Conservation (phyloP, 1,140 invertebrate species). For the Drosophila asahinai region DNA sequence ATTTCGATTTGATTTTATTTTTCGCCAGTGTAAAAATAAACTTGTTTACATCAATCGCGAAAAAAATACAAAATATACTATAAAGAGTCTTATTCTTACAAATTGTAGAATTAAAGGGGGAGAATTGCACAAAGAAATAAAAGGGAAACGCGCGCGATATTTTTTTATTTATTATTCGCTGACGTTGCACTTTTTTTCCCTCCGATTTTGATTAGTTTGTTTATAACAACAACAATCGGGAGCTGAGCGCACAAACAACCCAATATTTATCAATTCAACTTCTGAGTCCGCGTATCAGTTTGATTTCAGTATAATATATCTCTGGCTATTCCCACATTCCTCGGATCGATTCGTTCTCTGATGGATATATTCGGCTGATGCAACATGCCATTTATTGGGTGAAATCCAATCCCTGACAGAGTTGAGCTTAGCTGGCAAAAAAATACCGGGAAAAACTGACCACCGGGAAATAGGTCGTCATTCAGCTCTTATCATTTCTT, state of each 20-base stretch:
- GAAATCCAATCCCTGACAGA: constrained; percentile 27
- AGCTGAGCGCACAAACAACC: constrained; percentile 27
- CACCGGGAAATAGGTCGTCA: neutral
- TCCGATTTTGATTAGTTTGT: constrained; percentile 62
- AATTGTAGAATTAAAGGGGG: constrained; percentile 30
- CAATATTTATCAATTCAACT: constrained; percentile 31
- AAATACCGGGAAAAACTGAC: neutral
- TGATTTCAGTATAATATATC: constrained; percentile 17
- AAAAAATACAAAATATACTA: constrained; percentile 40
- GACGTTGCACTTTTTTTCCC: constrained; percentile 59
- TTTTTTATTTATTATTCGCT: constrained; percentile 26
- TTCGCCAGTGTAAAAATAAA: constrained; percentile 68
- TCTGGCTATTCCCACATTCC: constrained; percentile 15
- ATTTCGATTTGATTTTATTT: constrained; percentile 64
- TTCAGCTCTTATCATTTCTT: too few species aligned
- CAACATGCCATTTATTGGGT: constrained; percentile 40
- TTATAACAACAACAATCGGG: constrained; percentile 52
- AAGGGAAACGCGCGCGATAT: constrained; percentile 27
- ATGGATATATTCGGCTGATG: constrained; percentile 52
- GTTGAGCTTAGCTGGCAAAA: constrained; percentile 14
- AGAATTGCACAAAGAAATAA: constrained; percentile 33
- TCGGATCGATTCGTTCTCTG: constrained; percentile 1
- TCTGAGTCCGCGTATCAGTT: constrained; percentile 37
- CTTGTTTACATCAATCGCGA: constrained; percentile 60
- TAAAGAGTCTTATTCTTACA: constrained; percentile 23